Evolutionary conservation across 2,113 vertebrate genomes (phyloP).

Genomic region (Excalfactoria chinensis): DNA sequence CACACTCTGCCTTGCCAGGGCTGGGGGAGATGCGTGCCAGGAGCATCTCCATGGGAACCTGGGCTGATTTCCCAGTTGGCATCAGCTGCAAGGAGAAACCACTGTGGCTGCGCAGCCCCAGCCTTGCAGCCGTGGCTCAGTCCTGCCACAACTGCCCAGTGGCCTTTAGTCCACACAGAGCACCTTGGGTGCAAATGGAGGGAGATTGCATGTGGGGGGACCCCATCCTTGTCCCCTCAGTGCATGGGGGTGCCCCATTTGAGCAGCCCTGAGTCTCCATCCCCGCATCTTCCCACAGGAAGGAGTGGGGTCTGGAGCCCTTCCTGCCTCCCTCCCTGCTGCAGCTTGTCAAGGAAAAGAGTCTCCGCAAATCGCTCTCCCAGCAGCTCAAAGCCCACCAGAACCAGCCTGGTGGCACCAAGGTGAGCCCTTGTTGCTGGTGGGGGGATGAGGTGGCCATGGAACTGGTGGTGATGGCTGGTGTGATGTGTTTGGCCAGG

Average conservation of each 20-base stretch:
- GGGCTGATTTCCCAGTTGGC: accelerated
- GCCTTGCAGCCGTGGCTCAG: background rate
- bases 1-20: background rate
- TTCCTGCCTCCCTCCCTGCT: slow-evolving; percentile 95
- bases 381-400: slow-evolving; percentile 96
- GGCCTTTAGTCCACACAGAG: background rate
- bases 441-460: background rate
- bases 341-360: slow-evolving; percentile 95
- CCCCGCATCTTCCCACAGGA: slow-evolving; percentile 77
- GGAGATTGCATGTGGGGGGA: background rate
- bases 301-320: slow-evolving; percentile 97
- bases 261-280: background rate
- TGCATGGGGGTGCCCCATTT: background rate
- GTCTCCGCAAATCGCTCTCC: slow-evolving; percentile 93
- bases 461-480: background rate
- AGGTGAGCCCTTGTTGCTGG: slow-evolving; percentile 78
- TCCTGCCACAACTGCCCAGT: background rate
- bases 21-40: background rate
- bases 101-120: background rate
- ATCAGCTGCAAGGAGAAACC: background rate
- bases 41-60: background rate
- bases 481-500: slow-evolving; percentile 79
- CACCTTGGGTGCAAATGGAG: background rate
- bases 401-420: slow-evolving; percentile 89
- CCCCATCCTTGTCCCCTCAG: background rate